Evolutionary conservation across 1,140 invertebrate species (phyloP), one percentile per base, ranked within the genome.

Genomic region (Agrilus planipennis): DNA sequence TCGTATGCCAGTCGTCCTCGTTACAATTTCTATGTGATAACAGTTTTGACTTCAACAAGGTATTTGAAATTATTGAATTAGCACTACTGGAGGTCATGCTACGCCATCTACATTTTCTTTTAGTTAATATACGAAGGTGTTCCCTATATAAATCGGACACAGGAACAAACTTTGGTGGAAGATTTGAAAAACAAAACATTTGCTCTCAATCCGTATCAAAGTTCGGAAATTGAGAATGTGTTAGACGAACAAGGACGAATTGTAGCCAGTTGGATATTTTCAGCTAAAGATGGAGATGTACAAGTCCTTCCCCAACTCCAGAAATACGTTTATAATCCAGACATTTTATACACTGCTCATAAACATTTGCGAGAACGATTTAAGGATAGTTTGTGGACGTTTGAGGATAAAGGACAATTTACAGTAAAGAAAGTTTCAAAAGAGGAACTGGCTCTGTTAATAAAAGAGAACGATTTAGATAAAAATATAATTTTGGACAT

Each of bases 11-110:
- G 63, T 61, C 71, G 7, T 68, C 70, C 2, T 68, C 73, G 12
- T 45, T 81, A 2, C 67, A 75, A 39, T 86, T 86, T 59, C 57
- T 84, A 4, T 62, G 67, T 47, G 57, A 55, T 34, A 62, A 80
- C 55, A 69, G 75, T 18, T 84, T 84, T 64, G 70, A 84, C 57
- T 84, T 83, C 55, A 82, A 83, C 58, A 81, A 83, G 72, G 80
- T 83, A 69, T 42, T 44, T 54, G 12, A 42, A 38, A 21, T 16
- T 31, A 9, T 31, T 29, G 10, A 10, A 28, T 12, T 4, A 37
- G n/a, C n/a, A n/a, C n/a, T n/a, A n/a, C n/a, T n/a, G n/a, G n/a
- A n/a, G n/a, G n/a, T n/a, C n/a, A n/a, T n/a, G n/a, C 32, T 39
- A 20, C 38, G 32, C 25, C 30, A 37, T 42, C 36, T 39, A 27